These are phyloP conservation scores for Pogonus chalceus DNA, from an alignment of 1,140 invertebrate genomes.

Conservation along the genomic window DNA sequence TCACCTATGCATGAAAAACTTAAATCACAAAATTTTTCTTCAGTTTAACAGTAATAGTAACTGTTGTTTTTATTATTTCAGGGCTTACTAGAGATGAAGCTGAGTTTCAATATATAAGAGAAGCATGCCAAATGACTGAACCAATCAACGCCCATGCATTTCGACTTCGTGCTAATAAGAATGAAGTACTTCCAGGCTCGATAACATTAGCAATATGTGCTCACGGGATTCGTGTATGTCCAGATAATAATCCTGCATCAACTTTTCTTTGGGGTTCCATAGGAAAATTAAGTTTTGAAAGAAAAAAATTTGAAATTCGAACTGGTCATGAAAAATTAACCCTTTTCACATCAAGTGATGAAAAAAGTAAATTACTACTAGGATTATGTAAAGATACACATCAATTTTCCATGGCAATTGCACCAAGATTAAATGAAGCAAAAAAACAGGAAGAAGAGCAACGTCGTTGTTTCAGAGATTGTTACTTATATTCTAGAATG, in stretches of 20 bases:
- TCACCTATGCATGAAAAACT: too few species aligned
- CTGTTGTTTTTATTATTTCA: neutral
- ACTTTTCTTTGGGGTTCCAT: constrained; percentile 89
- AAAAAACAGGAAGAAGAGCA: constrained; percentile 58
- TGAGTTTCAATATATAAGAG: constrained; percentile 75
- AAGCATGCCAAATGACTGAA: constrained; percentile 74
- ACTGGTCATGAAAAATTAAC: constrained; percentile 79
- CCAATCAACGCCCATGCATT: constrained; percentile 90
- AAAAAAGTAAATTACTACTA: constrained; percentile 83
- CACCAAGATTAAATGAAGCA: constrained; percentile 69
- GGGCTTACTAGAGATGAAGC: constrained; percentile 67
- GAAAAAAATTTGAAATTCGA: constrained; percentile 93
- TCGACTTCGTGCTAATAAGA: constrained; percentile 73
- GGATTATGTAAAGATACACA: constrained; percentile 83
- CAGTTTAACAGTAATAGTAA: neutral
- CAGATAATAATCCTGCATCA: constrained; percentile 52
- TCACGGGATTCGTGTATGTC: constrained; percentile 74
- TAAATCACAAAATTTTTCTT: too few species aligned
- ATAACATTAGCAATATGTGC: constrained; percentile 76
- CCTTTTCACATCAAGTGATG: constrained; percentile 81
- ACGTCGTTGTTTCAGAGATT: constrained; percentile 40
- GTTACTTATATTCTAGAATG: constrained; percentile 55
- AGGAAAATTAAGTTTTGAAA: constrained; percentile 87
- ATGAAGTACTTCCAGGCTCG: constrained; percentile 58
- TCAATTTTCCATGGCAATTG: constrained; percentile 89